These are phyloP conservation scores for Limonius californicus DNA, from an alignment of 1,140 invertebrate species.

Conservation along the genomic window DNA sequence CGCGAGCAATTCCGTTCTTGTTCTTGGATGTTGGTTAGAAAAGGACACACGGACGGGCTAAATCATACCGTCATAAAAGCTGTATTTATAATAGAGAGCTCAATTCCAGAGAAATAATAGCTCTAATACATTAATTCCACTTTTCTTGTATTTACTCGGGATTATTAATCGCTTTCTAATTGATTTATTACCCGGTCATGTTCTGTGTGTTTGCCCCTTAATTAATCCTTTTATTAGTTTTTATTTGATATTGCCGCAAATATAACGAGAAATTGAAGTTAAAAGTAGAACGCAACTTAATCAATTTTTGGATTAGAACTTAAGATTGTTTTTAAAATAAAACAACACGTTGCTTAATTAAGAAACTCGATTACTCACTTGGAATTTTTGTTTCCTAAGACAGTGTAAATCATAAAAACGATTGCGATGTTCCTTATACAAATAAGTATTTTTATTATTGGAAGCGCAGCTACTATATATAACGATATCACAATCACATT, in stretches of 20 bases:
- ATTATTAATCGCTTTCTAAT: conserved; percentile 15
- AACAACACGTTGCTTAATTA: too few relatives aligned
- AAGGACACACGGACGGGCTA: background rate
- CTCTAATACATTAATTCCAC: conserved; percentile 8
- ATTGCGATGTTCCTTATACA: too few relatives aligned
- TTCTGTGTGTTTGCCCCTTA: conserved; percentile 8
- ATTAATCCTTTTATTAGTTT: conserved; percentile 13
- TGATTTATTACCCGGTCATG: conserved; percentile 6
- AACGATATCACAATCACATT: too few relatives aligned
- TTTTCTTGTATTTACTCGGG: conserved; percentile 12
- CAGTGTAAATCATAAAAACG: too few relatives aligned
- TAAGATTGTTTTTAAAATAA: background rate
- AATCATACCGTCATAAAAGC: conserved; percentile 7
- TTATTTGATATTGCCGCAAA: conserved; percentile 6
- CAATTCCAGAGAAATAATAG: conserved; percentile 12
- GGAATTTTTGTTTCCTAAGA: too few relatives aligned
- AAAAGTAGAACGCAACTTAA: background rate
- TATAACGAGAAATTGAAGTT: background rate
- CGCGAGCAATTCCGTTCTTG: background rate
- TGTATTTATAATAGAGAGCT: conserved; percentile 13
- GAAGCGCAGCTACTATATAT: too few relatives aligned
- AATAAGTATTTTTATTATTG: too few relatives aligned
- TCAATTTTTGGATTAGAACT: background rate
- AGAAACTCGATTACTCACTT: background rate
- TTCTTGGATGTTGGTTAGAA: background rate